phyloP scores from a whole-genome alignment of 1,140 invertebrate genomes.

The Anagrus nilaparvatae region DNA sequence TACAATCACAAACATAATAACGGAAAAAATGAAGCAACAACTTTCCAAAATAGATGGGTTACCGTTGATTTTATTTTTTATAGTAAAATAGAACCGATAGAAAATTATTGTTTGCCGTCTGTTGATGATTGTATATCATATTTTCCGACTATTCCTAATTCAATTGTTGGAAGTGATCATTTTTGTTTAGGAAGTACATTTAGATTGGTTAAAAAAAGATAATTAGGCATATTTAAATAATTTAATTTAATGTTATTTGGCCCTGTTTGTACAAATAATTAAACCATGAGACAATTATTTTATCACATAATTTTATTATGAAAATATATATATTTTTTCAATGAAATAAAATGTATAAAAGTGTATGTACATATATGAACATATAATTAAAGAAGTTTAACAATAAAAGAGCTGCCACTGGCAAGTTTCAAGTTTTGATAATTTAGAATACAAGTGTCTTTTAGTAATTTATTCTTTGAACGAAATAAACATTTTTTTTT shows the following conservation, averaged over 20 bases:
- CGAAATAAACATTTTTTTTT: slow-evolving; percentile 11
- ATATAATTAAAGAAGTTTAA: neutral
- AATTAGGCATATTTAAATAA: neutral
- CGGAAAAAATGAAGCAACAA: slow-evolving; percentile 50
- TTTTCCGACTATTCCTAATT: slow-evolving; percentile 61
- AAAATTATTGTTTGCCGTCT: slow-evolving; percentile 54
- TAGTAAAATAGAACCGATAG: slow-evolving; percentile 48
- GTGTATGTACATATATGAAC: neutral
- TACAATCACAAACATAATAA: slow-evolving; percentile 41
- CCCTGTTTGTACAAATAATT: slow-evolving; percentile 12
- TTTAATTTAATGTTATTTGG: neutral
- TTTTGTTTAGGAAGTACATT: slow-evolving; percentile 58
- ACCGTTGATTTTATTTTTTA: slow-evolving; percentile 77
- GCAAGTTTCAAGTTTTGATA: slow-evolving; percentile 7
- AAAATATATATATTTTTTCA: slow-evolving; percentile 14
- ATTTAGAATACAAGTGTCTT: slow-evolving; percentile 15
- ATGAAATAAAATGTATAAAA: slow-evolving; percentile 11
- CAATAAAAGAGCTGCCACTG: slow-evolving; percentile 6
- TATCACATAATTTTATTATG: slow-evolving; percentile 9
- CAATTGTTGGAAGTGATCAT: slow-evolving; percentile 65
- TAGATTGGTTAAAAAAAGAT: slow-evolving; percentile 30
- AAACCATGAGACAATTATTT: neutral
- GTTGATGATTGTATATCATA: slow-evolving; percentile 43
- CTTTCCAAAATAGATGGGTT: slow-evolving; percentile 64
- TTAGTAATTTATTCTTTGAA: slow-evolving; percentile 3